Base-by-base conservation (phyloP, 2,113 vertebrate species). In the Plestiodon gilberti region DNA sequence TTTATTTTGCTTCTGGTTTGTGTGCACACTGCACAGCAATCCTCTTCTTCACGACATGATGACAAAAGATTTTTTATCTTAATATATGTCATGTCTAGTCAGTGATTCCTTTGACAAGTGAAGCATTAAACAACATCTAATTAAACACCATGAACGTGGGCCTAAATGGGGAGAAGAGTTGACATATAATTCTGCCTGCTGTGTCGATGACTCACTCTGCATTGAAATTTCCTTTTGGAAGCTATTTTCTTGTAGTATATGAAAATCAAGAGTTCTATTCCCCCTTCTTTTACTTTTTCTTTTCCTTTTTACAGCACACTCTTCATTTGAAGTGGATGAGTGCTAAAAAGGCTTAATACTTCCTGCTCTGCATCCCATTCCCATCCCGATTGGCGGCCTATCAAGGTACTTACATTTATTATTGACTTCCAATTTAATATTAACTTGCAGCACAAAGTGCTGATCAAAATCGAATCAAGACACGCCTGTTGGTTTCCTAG, bases 351-450 rank as follows among this genome's bases (percentile, higher is more conserved):
- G 59, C 3, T 81, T 88, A 22, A 89, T 86, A 40, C 28, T 88
- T 88, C 81, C 82, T 80, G 81, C 65, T 75, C 43, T 55, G 82
- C 75, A 48, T 81, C 78, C 74, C 83, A 25, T 71, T 88, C 74
- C 73, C 48, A 70, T 57, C 69, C 13, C 77, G 48, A 64, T 23
- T 84, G 73, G 4, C 30, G 93, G 65, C 67, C 91, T 88, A 76
- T 43, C 73, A 91, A 87, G 28, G 9, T 83, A 70, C 88, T 90
- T 93, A 85, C 30, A 70, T 87, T 93, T 88, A 89, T 90, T 94
- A 89, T 88, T 89, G 82, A 88, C 86, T 93, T 93, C 77, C 85
- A 90, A 89, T 93, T 92, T 88, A 80, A 81, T 93, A 93, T 88
- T 93, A 92, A 89, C 92, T 92, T 89, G 61, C 77, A 92, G 69